phyloP scores from a whole-genome alignment of 2,113 vertebrate species.

The Thunnus thynnus region DNA sequence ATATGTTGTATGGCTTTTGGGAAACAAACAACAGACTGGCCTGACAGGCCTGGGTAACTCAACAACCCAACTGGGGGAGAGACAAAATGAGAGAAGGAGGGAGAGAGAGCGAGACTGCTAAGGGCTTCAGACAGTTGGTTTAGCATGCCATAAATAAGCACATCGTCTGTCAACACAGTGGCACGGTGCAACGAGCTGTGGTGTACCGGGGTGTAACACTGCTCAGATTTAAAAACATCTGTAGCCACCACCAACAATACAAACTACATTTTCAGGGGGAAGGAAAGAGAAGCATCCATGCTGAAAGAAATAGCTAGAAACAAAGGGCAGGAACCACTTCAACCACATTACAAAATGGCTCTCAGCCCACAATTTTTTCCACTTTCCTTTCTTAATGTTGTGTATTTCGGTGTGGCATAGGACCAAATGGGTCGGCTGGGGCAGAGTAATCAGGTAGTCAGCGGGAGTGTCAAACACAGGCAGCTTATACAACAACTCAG shows the following conservation, averaged over 20 bases:
- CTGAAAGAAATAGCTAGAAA: conserved; percentile 21
- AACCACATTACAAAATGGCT: conserved; percentile 7
- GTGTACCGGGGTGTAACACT: conserved; percentile 41
- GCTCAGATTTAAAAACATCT: conserved; percentile 58
- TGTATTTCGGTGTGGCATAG: background rate
- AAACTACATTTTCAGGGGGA: conserved; percentile 30
- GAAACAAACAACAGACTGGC: conserved; percentile 72
- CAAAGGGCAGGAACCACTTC: conserved; percentile 21
- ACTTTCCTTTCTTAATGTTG: conserved; percentile 3
- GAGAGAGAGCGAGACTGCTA: conserved; percentile 36
- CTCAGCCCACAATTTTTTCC: conserved; percentile 30
- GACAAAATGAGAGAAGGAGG: conserved; percentile 18
- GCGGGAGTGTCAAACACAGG: conserved; percentile 24
- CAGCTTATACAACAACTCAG: conserved; percentile 12
- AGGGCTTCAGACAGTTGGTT: conserved; percentile 62
- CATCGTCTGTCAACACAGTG: conserved; percentile 67
- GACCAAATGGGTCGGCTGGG: conserved; percentile 15
- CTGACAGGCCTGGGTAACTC: conserved; percentile 54
- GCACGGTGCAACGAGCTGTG: conserved; percentile 47
- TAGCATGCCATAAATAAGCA: conserved; percentile 75
- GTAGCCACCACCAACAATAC: conserved; percentile 38
- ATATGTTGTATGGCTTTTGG: conserved; percentile 70
- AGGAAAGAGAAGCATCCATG: conserved; percentile 22
- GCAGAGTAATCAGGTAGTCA: conserved; percentile 33
- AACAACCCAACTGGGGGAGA: conserved; percentile 40